phyloP scores from a whole-genome alignment of 2,113 vertebrate species.

The Ciconia boyciana region DNA sequence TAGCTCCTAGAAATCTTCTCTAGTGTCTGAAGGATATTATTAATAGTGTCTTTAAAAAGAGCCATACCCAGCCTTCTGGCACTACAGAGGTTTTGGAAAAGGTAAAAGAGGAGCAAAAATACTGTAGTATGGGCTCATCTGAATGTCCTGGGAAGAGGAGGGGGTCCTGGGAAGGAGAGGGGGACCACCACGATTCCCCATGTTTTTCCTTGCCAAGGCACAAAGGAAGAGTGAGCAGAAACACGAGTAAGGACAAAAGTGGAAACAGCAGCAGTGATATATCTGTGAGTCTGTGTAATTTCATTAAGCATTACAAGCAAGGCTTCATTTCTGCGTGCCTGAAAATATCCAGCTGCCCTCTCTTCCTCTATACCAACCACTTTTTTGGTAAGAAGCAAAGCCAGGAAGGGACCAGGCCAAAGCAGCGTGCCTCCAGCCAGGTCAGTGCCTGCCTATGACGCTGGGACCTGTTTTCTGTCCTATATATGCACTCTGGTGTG shows the following conservation, averaged over 20 bases:
- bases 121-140: not conserved
- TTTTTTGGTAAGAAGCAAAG: not conserved
- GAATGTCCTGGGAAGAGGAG: not conserved
- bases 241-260: fast-evolving
- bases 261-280: not conserved
- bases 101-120: not conserved
- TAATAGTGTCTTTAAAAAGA: not conserved
- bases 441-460: not conserved
- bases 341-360: not conserved
- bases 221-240: not conserved
- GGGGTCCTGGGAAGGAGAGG: not conserved
- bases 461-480: not conserved
- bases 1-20: not conserved
- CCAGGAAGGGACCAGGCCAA: not conserved
- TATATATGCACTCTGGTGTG: no score
- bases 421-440: fast-evolving
- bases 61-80: not conserved
- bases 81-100: not conserved
- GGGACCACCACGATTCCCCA: not conserved
- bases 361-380: not conserved
- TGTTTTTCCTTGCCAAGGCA: not conserved
- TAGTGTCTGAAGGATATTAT: not conserved
- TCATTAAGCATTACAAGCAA: not conserved
- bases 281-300: not conserved
- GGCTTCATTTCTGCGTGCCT: not conserved